Percentiles rank a stretch among this genome's conserved stretches.
phyloP scores from a whole-genome alignment of 2,113 vertebrate genomes.

The Ammodytes dubius region DNA sequence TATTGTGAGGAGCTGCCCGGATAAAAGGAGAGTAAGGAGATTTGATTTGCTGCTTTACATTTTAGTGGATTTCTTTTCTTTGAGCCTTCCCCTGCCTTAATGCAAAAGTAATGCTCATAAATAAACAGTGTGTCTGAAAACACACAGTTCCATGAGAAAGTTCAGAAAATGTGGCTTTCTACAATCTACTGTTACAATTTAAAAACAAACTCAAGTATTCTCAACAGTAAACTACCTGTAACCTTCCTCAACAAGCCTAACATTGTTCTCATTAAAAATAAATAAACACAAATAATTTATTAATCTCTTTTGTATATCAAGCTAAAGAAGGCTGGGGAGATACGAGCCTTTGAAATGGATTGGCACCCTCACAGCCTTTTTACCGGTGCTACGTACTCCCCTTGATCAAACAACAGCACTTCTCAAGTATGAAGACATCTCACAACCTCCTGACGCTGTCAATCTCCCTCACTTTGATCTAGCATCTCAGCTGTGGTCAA shows the following conservation, averaged over 20 bases:
- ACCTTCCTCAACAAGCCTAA: background rate
- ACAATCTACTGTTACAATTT: background rate
- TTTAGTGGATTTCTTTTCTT: slow-evolving; percentile 30
- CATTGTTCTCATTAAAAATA: slow-evolving; percentile 4
- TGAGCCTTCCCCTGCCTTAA: background rate
- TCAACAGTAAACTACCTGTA: background rate
- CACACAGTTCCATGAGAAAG: background rate
- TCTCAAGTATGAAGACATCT: slow-evolving; percentile 66
- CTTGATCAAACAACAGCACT: slow-evolving; percentile 72
- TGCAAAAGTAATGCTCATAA: background rate
- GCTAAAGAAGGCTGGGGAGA: slow-evolving; percentile 28
- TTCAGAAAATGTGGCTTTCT: background rate
- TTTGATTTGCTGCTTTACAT: slow-evolving; percentile 34
- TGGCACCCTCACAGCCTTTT: slow-evolving; percentile 52
- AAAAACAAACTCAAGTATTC: background rate
- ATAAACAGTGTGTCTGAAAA: slow-evolving; percentile 26
- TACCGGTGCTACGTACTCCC: slow-evolving; percentile 45
- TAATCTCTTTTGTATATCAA: slow-evolving; percentile 25
- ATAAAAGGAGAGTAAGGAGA: slow-evolving; percentile 8
- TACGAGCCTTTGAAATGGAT: slow-evolving; percentile 45
- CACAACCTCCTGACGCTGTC: slow-evolving; percentile 58
- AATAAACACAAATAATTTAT: slow-evolving; percentile 22
- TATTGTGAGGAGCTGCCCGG: background rate
- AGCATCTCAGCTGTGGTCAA: slow-evolving; percentile 40
- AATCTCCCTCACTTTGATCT: slow-evolving; percentile 75